A percentile compares a stretch with the other conserved stretches of the same genome.
Conservation (phyloP, 2,113 vertebrate species). For the Ochotona curzoniae region DNA sequence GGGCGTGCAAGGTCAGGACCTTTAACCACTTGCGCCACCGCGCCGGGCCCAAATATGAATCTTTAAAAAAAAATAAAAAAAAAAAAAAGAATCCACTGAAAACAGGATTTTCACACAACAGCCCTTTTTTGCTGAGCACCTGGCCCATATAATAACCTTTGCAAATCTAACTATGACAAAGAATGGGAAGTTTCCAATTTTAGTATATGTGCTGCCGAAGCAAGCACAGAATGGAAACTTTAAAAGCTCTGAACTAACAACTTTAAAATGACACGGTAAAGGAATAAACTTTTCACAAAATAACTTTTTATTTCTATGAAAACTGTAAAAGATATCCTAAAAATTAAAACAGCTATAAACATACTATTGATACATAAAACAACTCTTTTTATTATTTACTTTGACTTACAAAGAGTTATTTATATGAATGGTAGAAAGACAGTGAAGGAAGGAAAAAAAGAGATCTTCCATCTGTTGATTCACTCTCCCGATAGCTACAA, state of each 20-base stretch:
- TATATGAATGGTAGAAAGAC: no score
- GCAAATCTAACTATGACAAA: conserved; percentile 17
- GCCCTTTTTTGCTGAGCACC: neutral
- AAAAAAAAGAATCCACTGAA: neutral
- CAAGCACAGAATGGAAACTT: neutral
- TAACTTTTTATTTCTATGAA: neutral
- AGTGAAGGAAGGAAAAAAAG: no score
- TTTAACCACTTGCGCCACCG: no score
- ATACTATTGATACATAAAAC: neutral
- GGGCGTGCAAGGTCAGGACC: no score
- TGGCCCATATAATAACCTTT: neutral
- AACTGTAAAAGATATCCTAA: neutral
- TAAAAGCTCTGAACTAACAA: neutral
- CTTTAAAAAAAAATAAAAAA: no score
- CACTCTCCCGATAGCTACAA: no score
- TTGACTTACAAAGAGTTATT: neutral
- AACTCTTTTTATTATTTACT: neutral
- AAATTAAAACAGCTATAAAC: conserved; percentile 35
- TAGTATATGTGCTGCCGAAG: no score
- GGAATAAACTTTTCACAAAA: neutral
- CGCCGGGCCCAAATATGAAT: no score
- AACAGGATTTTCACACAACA: neutral
- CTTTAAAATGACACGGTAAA: conserved; percentile 16
- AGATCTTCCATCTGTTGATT: no score
- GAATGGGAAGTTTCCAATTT: neutral